Evolutionary conservation across 2,888 invertebrate genomes (phyloP), one percentile per base, ranked within the genome.

Genomic region (Agrotis clavis): DNA sequence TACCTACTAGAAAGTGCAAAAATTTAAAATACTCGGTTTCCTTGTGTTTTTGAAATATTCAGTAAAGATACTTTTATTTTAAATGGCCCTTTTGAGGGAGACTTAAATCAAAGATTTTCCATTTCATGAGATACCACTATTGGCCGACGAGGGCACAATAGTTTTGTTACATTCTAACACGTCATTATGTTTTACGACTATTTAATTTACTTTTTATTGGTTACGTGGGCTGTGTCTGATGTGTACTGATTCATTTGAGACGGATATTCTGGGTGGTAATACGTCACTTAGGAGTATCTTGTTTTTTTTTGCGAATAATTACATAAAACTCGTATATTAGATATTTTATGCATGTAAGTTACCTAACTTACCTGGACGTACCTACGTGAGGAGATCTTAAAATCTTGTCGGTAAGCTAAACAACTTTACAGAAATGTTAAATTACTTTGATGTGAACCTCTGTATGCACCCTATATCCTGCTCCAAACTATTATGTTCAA

Each of bases 161-260:
- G 68, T 70, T 69, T 75, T 41, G 62, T 61, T 77, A 54, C 78
- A 74, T 74, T 74, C 48, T 69, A 69, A 70, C 25, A 47, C n/a
- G 47, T 56, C 73, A 54, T 75, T 76, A 79, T 61, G 54, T 64
- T 77, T 81, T 83, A 86, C 85, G 69, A 21, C 61, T 59, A 68
- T 85, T 83, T 86, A 81, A 86, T 86, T 75, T 77, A 68, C 60
- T 78, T 79, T 81, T 85, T 78, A 78, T 81, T 60, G 57, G 19
- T 61, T 63, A 70, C 67, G 67, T 78, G 71, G 66, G 5, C 51
- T 66, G 74, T 41, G 25, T 70, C 21, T 60, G 48, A 57, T 47
- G 67, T 62, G 25, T 11, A 45, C 45, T 57, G 48, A 81, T 61
- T 71, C 53, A 77, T 77, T 67, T 54, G 3, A 35, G 16, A 64